These are phyloP conservation scores for Zelleria hepariella DNA, from an alignment of 2,888 invertebrate species.

Conservation along the genomic window DNA sequence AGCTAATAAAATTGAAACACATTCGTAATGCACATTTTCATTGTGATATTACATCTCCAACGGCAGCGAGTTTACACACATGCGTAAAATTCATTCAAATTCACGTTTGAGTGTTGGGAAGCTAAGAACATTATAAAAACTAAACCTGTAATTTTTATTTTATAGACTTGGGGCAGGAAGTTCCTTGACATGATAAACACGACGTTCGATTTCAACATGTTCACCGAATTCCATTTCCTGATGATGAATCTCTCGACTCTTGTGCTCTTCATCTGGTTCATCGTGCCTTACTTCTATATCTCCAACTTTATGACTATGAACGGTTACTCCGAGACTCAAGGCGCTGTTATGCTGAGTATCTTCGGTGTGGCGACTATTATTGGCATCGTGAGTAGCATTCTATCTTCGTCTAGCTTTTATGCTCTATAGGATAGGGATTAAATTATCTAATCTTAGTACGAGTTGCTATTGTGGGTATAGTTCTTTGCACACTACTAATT, in stretches of 20 bases:
- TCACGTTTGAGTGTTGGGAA: no score
- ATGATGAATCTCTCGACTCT: conserved; percentile 91
- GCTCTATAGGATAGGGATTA: no score
- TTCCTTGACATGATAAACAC: conserved; percentile 76
- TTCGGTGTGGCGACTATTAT: conserved; percentile 92
- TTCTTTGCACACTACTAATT: no score
- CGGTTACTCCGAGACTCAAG: conserved; percentile 77
- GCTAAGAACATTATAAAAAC: no score
- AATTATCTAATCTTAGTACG: no score
- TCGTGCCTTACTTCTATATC: conserved; percentile 95
- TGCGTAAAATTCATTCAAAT: no score
- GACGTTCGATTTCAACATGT: conserved; percentile 87
- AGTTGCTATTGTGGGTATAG: no score
- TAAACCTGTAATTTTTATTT: conserved; percentile 23
- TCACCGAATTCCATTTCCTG: conserved; percentile 84
- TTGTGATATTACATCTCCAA: no score
- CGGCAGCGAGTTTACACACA: no score
- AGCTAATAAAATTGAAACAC: neutral
- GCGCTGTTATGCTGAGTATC: conserved; percentile 84
- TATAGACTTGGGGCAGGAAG: conserved; percentile 81
- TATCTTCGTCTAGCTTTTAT: neutral
- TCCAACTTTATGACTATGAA: conserved; percentile 80
- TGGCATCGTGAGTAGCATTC: conserved; percentile 79
- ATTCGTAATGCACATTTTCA: no score
- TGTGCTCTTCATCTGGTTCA: conserved; percentile 92